Evolutionary conservation across 2,888 invertebrate species (phyloP), one percentile per base, ranked within the genome.

Genomic region (Ochropleura leucogaster): DNA sequence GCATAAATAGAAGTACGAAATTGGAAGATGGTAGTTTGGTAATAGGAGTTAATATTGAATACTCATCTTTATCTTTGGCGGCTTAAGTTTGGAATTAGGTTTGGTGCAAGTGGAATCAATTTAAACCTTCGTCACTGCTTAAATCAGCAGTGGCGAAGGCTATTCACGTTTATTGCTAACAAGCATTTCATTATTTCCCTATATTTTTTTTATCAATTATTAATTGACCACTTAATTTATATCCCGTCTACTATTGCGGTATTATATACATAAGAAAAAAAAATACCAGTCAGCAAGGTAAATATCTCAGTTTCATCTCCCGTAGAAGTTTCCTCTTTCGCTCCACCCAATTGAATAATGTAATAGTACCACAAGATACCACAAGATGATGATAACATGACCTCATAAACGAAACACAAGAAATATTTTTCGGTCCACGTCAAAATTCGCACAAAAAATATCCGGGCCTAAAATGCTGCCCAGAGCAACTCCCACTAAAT

Each of bases 401-500:
- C 1, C 49, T 18, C 18, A 42, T 46, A 51, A 68, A 68, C 16
- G 46, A 18, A 6, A 12, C 10, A 46, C 51, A 40, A 44, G 20
- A 46, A 16, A 57, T 16, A 66, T 57, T 18, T 53, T n/a, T 12
- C 47, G 12, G 4, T 44, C 66, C n/a, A 44, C 30, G 42, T 4
- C 9, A 53, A 60, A 75, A 64, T 40, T 60, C 12, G 46, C 30
- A 44, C n/a, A 18, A 20, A 63, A 67, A n/a, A 64, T 51, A 51
- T 18, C 1, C 46, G 42, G 51, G 12, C 76, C 67, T 44, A 81
- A 64, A 68, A 53, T 68, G 18, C 57, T 44, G 51, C 66, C 63
- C 53, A n/a, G 53, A 57, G 55, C 46, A 70, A 82, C 74, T 60
- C 69, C 46, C 18, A 40, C 49, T 69, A 79, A 70, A 83, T 83